Evolutionary conservation across 2,113 vertebrate species (phyloP), one percentile per base, ranked within the genome.

Genomic region (Phaetusa simplex): DNA sequence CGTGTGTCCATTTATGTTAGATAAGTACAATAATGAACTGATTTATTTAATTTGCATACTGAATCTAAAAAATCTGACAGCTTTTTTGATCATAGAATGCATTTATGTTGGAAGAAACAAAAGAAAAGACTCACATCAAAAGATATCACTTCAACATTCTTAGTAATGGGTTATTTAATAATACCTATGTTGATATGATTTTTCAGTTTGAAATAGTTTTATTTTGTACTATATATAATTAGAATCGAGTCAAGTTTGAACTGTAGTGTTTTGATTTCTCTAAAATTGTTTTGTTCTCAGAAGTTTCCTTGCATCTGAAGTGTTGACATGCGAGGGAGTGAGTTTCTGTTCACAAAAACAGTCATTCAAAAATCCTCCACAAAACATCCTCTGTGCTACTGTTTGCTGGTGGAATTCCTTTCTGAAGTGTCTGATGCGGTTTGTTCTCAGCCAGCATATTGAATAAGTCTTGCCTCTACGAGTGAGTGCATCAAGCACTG

Each of bases 351-450:
- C 74, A 86, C 72, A 96, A 55, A 88, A 95, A 11, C 42, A 73
- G 38, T 52, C 22, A 77, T 90, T 93, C 72, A 96, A 67, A 86
- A 96, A 81, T 92, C 59, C 50, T 83, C 50, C 76, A 86, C 59
- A 93, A 90, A 93, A 67, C 79, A 74, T 73, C 45, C 71, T 90
- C 85, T 96, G 90, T 90, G 58, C 45, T 80, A 3, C 53, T 70
- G 82, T 81, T 58, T 59, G 82, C 74, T 93, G 85, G 10, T 88
- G 95, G 74, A 90, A 93, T 95, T 97, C 82, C 79, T 52, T 84
- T 94, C 81, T 69, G 61, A 61, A 90, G 73, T 10, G 36, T 61
- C 87, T 88, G 52, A 29, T 94, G 92, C 2, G 2, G 77, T 78
- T 92, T 96, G 82, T 74, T 88, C 93, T 70, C 83, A 90, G 89